A percentile compares a stretch with the other conserved stretches of the same genome.
phyloP scores from a whole-genome alignment of 1,140 invertebrate genomes.

The Ladona fulva region DNA sequence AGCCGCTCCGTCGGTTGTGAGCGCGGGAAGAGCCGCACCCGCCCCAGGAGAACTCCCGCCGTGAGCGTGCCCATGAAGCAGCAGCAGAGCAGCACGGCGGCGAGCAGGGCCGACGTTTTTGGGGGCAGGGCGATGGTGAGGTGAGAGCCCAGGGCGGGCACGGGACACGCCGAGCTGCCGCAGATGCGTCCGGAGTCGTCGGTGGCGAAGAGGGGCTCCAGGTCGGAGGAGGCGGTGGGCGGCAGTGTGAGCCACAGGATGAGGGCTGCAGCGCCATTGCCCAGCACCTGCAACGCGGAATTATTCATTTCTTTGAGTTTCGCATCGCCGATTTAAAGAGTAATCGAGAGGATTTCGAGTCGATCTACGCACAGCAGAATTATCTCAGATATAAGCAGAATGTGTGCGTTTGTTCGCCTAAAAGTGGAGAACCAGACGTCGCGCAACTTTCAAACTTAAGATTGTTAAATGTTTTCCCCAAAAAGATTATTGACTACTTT shows the following conservation, averaged over 20 bases:
- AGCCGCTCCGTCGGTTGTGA: not conserved
- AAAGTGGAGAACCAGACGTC: too few relatives aligned
- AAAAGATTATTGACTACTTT: too few relatives aligned
- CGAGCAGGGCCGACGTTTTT: slow-evolving; percentile 38
- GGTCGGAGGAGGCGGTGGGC: slow-evolving; percentile 22
- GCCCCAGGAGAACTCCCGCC: slow-evolving; percentile 43
- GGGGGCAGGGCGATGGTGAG: slow-evolving; percentile 28
- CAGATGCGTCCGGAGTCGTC: slow-evolving; percentile 41
- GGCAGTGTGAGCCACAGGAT: slow-evolving; percentile 36
- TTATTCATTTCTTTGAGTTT: too few relatives aligned
- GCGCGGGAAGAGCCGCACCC: slow-evolving; percentile 29
- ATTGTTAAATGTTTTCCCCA: too few relatives aligned
- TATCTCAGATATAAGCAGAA: too few relatives aligned
- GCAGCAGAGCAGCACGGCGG: slow-evolving; percentile 44
- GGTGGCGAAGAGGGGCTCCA: slow-evolving; percentile 20
- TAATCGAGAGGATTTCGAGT: too few relatives aligned
- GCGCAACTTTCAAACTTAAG: too few relatives aligned
- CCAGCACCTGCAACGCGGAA: slow-evolving; percentile 36
- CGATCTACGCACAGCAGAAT: too few relatives aligned
- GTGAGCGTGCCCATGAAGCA: slow-evolving; percentile 42
- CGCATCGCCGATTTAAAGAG: too few relatives aligned
- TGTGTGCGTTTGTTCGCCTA: too few relatives aligned
- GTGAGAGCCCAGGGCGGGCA: not conserved
- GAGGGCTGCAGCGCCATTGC: slow-evolving; percentile 40
- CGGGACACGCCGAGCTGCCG: slow-evolving; percentile 43